A percentile compares a stretch with the other conserved stretches of the same genome.
Evolutionary conservation across 2,113 vertebrate genomes (phyloP).

Genomic region (Cygnus atratus): DNA sequence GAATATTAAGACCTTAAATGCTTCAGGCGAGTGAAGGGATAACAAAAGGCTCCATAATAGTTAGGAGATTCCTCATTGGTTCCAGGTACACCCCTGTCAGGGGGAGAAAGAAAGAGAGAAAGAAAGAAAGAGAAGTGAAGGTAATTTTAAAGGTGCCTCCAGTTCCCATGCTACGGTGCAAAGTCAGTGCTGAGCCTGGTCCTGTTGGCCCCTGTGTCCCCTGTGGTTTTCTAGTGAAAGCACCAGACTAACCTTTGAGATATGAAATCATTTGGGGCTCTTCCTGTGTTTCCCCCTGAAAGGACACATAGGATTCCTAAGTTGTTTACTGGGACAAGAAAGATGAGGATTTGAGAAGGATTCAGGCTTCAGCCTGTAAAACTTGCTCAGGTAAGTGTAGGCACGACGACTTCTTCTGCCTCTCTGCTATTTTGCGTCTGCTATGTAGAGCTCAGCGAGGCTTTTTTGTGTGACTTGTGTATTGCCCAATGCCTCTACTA

Average conservation of each 20-base stretch:
- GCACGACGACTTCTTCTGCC: not conserved
- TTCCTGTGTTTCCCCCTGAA: not conserved
- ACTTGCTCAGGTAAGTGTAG: not conserved
- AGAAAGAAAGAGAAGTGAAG: not conserved
- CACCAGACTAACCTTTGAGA: fast-evolving
- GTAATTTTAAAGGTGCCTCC: not conserved
- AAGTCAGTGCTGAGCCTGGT: not conserved
- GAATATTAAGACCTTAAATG: not conserved
- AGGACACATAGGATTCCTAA: not conserved
- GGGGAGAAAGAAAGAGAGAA: not conserved
- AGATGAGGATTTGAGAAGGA: not conserved
- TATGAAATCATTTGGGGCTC: fast-evolving
- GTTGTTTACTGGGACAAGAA: not conserved
- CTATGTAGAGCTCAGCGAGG: not conserved
- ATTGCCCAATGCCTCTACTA: not conserved
- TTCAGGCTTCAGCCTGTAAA: not conserved
- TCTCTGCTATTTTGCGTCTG: not conserved
- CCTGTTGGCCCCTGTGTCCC: fast-evolving
- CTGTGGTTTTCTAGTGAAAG: not conserved
- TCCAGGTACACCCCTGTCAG: not conserved
- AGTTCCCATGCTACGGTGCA: not conserved
- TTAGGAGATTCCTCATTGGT: not conserved
- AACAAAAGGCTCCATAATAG: not conserved
- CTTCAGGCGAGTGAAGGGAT: not conserved
- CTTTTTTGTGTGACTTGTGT: not conserved